Evolutionary conservation across 2,797 vertebrate species (phyloP).

Genomic region (Salmo trutta): DNA sequence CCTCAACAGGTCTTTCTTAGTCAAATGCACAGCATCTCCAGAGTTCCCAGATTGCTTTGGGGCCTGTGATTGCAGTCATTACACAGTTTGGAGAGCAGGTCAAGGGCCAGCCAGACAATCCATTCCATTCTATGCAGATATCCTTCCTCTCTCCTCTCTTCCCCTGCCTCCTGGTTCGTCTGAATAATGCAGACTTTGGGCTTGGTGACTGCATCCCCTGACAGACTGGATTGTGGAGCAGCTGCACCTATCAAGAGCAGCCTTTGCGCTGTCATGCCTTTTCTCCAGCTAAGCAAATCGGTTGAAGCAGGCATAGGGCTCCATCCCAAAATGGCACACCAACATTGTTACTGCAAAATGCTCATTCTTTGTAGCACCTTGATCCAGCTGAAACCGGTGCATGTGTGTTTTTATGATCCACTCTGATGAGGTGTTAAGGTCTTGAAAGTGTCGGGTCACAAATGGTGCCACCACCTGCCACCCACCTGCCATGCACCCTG

Average conservation of each 20-base stretch:
- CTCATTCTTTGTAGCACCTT: too few species aligned
- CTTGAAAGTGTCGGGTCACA: slow-evolving; percentile 48
- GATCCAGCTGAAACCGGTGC: too few species aligned
- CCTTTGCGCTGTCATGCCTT: slow-evolving; percentile 68
- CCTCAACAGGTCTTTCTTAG: neutral
- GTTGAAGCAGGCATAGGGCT: slow-evolving; percentile 62
- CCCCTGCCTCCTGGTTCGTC: neutral
- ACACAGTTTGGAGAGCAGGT: slow-evolving; percentile 1
- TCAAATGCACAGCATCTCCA: neutral
- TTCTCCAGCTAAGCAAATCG: slow-evolving; percentile 70
- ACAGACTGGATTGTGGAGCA: slow-evolving; percentile 67
- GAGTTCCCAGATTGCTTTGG: neutral
- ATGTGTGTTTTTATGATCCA: slow-evolving; percentile 39
- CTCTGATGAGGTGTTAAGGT: slow-evolving; percentile 50
- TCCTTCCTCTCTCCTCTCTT: neutral
- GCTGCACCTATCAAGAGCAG: slow-evolving; percentile 73
- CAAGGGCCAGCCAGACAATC: neutral
- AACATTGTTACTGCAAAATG: neutral
- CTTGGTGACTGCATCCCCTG: slow-evolving; percentile 52
- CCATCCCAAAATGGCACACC: neutral
- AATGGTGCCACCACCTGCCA: slow-evolving; percentile 62
- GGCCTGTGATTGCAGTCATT: neutral
- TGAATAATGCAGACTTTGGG: slow-evolving; percentile 61
- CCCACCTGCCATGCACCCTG: slow-evolving; percentile 40
- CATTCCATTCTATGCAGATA: neutral